Base-by-base conservation (phyloP, 1,140 invertebrate genomes). In the Sinella curviseta region DNA sequence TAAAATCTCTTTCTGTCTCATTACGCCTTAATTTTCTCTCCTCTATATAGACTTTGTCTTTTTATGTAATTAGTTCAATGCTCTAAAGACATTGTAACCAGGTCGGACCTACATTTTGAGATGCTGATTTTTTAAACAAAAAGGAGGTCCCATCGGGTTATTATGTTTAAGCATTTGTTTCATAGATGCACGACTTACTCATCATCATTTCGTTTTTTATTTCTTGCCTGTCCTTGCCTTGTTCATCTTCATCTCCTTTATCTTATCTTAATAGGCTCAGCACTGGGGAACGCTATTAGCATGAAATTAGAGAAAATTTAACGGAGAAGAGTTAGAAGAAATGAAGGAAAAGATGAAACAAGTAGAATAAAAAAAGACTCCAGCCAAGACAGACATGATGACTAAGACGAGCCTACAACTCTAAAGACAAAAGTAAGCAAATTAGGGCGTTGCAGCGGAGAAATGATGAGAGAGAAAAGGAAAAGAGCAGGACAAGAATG, bases 381-480 rank as follows among this genome's bases (percentile, higher is more conserved):
- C 65, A 60, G 31, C 31, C 30, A 33, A 31, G 65, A 30, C 3
- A 70, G 39, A 48, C 39, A 48, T 20, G 8, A 70, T n/a, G 31
- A 12, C 30, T 1, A 70, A 14, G 30, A 33, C 28, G 8, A 30
- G 31, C 28, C 8, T 12, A 70, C 26, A 33, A 31, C n/a, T 31
- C 26, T 33, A 33, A 70, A 70, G 65, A 70, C 65, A 70, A 70
- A 70, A 70, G 65, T 33, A 30, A 70, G 65, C 26, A 33, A 70
- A 70, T 70, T 70, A 70, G 65, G 65, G 28, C 65, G 31, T 31
- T 33, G 65, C 28, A 70, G 65, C 26, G 65, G 30, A 70, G 31
- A 70, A 70, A 30, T 31, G 31, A 70, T 31, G 65, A 30, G 31
- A 70, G 24, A 65, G 24, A 65, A n/a, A 26, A 26, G 26, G 24